Conservation (phyloP, 2,113 vertebrate species). For the Chamaetylas fuelleborni region DNA sequence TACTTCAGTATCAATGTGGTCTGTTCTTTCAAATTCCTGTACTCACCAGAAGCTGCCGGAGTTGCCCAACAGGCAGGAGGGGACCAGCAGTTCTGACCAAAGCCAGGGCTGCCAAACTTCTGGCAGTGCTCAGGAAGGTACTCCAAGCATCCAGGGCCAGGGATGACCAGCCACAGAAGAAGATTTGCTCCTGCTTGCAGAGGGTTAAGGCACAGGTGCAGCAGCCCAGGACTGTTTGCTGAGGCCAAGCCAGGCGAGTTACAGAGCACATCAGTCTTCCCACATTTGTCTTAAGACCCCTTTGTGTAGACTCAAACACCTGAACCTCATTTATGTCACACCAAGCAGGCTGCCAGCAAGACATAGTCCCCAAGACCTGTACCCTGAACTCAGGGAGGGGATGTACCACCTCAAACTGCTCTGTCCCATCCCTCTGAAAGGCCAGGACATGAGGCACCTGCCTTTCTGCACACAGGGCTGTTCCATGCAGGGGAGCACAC, state of each 20-base stretch:
- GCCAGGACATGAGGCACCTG: neutral
- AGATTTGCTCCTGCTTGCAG: neutral
- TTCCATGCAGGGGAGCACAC: neutral
- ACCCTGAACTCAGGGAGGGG: neutral
- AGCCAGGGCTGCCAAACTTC: neutral
- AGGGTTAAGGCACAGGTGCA: neutral
- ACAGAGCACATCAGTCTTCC: neutral
- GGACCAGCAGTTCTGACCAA: neutral
- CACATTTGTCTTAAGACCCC: neutral
- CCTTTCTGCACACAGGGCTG: fast-evolving
- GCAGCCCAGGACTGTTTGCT: neutral
- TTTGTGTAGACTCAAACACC: neutral
- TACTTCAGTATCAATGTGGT: neutral
- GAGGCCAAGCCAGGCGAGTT: neutral
- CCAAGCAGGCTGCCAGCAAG: neutral
- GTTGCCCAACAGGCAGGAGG: neutral
- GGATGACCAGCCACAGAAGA: neutral
- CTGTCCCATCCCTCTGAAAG: neutral
- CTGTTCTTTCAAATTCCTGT: neutral
- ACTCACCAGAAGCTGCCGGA: neutral
- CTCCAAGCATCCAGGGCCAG: neutral
- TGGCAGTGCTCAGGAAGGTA: neutral
- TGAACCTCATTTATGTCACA: neutral
- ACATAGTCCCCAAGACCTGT: neutral
- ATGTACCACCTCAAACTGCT: neutral